Conservation (phyloP, 2,113 vertebrate species). For the Pyxicephalus adspersus region DNA sequence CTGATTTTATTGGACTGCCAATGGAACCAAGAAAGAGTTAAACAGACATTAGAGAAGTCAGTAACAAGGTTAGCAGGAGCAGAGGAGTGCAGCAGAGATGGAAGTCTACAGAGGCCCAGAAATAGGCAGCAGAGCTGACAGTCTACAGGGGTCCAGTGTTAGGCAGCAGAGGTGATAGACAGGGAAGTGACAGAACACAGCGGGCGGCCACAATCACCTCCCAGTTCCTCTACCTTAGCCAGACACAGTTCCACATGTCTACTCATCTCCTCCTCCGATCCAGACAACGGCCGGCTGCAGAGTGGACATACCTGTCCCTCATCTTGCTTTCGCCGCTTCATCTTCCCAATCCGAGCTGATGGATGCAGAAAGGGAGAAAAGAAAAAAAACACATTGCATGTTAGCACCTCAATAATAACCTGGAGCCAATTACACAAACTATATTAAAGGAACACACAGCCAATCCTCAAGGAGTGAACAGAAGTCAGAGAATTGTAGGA, state of each 20-base stretch:
- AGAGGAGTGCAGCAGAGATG: background rate
- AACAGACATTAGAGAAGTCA: too few relatives aligned
- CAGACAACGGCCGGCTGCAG: slow-evolving; percentile 95
- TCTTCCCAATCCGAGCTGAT: slow-evolving; percentile 97
- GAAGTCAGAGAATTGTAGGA: too few relatives aligned
- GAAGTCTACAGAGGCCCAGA: background rate
- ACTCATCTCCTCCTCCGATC: slow-evolving; percentile 99
- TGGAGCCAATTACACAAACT: slow-evolving; percentile 65
- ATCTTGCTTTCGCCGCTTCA: slow-evolving; percentile 99
- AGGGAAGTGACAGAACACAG: slow-evolving; percentile 49
- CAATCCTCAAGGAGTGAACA: too few relatives aligned
- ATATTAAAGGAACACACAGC: too few relatives aligned
- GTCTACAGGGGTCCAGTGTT: background rate
- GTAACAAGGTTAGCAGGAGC: too few relatives aligned
- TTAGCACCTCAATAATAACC: background rate
- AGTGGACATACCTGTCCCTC: slow-evolving; percentile 99
- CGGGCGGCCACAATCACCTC: slow-evolving; percentile 54
- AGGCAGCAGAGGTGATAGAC: slow-evolving; percentile 59
- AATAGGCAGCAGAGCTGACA: background rate
- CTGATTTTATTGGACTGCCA: too few relatives aligned
- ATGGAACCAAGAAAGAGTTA: too few relatives aligned
- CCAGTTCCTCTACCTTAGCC: slow-evolving; percentile 92
- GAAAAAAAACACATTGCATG: background rate
- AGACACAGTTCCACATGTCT: slow-evolving; percentile 99
- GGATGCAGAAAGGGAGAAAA: slow-evolving; percentile 34